A percentile compares a stretch with the other conserved stretches of the same genome.
Conservation (phyloP, 2,888 invertebrate species). For the Flexamia atlantica region DNA sequence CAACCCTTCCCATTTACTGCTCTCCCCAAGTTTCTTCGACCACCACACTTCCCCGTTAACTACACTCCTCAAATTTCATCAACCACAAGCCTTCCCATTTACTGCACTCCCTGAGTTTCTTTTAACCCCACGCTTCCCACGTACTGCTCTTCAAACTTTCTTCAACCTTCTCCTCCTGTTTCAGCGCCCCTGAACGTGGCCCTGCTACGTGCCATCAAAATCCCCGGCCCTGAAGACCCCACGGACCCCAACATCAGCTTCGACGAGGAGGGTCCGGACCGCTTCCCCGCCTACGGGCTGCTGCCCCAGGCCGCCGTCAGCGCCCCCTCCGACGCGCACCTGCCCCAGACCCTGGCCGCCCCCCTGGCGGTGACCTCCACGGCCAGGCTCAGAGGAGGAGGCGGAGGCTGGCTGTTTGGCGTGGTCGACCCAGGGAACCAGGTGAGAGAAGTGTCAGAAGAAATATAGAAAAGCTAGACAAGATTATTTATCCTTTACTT, state of each 20-base stretch:
- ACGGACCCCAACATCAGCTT: slow-evolving; percentile 85
- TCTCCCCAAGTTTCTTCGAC: too few relatives aligned
- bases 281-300: slow-evolving; percentile 92
- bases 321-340: slow-evolving; percentile 87
- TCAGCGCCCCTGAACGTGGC: neutral
- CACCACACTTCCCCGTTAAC: too few relatives aligned
- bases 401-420: slow-evolving; percentile 93
- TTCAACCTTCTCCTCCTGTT: neutral
- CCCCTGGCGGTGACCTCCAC: slow-evolving; percentile 93
- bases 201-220: slow-evolving; percentile 86
- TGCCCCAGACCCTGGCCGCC: slow-evolving; percentile 89
- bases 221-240: slow-evolving; percentile 82
- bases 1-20: too few relatives aligned
- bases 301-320: slow-evolving; percentile 90
- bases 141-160: too few relatives aligned
- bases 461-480: too few relatives aligned
- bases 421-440: slow-evolving; percentile 96
- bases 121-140: too few relatives aligned
- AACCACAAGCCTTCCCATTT: too few relatives aligned
- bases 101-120: too few relatives aligned
- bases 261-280: slow-evolving; percentile 90
- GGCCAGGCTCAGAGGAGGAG: slow-evolving; percentile 84
- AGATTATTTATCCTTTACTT: too few relatives aligned
- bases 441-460: slow-evolving; percentile 72
- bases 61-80: too few relatives aligned